phyloP scores from a whole-genome alignment of 2,797 vertebrate genomes.

The Pipistrellus pipistrellus region DNA sequence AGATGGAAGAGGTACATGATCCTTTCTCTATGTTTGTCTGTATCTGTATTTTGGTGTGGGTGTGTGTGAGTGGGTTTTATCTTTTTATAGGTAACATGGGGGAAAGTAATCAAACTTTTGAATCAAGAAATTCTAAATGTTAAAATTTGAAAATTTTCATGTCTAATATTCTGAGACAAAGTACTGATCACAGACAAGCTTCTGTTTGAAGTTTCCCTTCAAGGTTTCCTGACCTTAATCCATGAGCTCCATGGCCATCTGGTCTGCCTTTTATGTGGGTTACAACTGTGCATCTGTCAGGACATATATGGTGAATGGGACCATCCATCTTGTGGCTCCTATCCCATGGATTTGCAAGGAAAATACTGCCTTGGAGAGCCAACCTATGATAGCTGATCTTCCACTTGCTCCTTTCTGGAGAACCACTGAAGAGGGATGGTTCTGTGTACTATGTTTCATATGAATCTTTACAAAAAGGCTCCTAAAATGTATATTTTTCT shows the following conservation, averaged over 20 bases:
- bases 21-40: neutral
- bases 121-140: conserved; percentile 14
- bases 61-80: neutral
- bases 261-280: neutral
- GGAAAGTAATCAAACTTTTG: neutral
- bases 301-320: neutral
- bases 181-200: neutral
- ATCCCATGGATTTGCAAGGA: neutral
- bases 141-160: neutral
- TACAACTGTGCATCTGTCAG: neutral
- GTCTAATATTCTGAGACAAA: conserved; percentile 1
- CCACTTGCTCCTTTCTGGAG: neutral
- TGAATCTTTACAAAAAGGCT: neutral
- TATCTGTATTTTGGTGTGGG: neutral
- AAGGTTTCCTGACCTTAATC: neutral
- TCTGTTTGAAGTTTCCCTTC: neutral
- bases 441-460: neutral
- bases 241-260: neutral
- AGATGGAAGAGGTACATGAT: neutral
- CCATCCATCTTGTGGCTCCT: neutral
- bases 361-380: neutral
- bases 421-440: neutral
- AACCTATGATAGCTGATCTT: neutral
- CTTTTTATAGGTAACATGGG: neutral
- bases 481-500: conserved; percentile 11